Evolutionary conservation across 1,140 invertebrate species (phyloP).

Genomic region (Aethina tumida): DNA sequence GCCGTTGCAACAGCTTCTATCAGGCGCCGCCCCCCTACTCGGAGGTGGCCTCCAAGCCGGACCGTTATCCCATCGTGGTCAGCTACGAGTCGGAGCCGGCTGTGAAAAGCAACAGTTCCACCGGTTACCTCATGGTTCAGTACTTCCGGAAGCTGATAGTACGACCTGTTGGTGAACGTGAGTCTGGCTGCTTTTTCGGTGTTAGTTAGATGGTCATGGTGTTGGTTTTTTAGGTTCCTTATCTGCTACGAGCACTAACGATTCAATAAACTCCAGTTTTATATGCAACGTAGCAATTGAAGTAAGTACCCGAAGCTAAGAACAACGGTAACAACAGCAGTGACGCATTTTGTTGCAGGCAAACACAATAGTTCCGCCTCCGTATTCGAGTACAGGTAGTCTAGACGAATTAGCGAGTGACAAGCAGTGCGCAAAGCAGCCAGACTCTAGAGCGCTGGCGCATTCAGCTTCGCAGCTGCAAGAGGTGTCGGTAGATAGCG

Average conservation of each 20-base stretch:
- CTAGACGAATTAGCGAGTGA: conserved; percentile 49
- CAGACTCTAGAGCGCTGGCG: no score
- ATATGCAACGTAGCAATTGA: conserved; percentile 71
- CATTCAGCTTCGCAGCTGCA: no score
- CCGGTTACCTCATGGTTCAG: conserved; percentile 68
- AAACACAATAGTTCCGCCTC: conserved; percentile 67
- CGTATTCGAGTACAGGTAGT: conserved; percentile 68
- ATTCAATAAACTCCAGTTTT: conserved; percentile 73
- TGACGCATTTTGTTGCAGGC: conserved; percentile 40
- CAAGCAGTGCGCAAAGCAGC: conserved; percentile 23
- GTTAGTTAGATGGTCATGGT: not conserved
- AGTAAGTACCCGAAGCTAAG: no score
- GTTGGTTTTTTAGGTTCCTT: conserved; percentile 47
- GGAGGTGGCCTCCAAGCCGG: conserved; percentile 77
- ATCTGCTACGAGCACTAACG: conserved; percentile 69
- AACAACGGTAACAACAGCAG: conserved; percentile 1
- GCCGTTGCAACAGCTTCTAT: conserved; percentile 65
- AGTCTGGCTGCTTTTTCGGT: conserved; percentile 5
- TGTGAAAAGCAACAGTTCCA: conserved; percentile 50
- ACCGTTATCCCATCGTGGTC: conserved; percentile 72
- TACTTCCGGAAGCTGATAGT: conserved; percentile 69
- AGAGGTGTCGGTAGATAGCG: no score
- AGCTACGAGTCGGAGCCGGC: conserved; percentile 53
- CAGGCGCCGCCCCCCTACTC: conserved; percentile 68
- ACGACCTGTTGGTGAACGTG: conserved; percentile 45